Evolutionary conservation across 2,888 invertebrate genomes (phyloP), one percentile per base, ranked within the genome.

Genomic region (Rhamnusium bicolor): DNA sequence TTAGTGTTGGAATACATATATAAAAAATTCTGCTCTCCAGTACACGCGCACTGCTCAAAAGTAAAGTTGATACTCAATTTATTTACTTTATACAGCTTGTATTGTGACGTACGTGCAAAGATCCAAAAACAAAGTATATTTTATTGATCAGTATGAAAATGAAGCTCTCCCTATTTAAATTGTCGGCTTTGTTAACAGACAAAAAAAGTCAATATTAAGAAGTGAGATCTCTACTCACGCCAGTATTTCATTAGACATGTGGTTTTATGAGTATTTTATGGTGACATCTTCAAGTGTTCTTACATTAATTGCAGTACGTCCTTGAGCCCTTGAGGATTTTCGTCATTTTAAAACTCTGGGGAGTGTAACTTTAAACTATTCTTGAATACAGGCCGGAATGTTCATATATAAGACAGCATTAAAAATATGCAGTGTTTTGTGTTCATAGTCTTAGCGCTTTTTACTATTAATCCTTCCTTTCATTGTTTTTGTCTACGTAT

Each of bases 231-330:
- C 21, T 47, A 47, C 62, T 27, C 49, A 29, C 47, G 29, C 51
- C 19, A 51, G 51, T 51, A 54, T 67, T 66, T 71, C 71, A 71
- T 71, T 71, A 71, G 47, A 47, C 53, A 69, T 32, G 61, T 73
- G 63, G 60, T 60, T 72, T 80, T 80, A 72, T 78, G 80, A 79
- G 80, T 75, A 80, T 79, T 80, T 77, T 77, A 79, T 71, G 79
- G 75, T 79, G 80, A 80, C 80, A 76, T 72, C 72, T 77, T 77
- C 69, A 75, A 84, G 84, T 75, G 79, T 76, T 73, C 83, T 84
- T 74, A 75, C 73, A 79, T 81, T 84, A 83, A 84, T 84, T 83
- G 82, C 82, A 75, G 78, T 72, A 73, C 76, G 77, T 79, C 75
- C 77, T 82, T 76, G 78, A 79, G 74, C 32, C 71, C 69, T 73